These are phyloP conservation scores for Esox lucius DNA, from an alignment of 2,797 vertebrate genomes.

Conservation along the genomic window DNA sequence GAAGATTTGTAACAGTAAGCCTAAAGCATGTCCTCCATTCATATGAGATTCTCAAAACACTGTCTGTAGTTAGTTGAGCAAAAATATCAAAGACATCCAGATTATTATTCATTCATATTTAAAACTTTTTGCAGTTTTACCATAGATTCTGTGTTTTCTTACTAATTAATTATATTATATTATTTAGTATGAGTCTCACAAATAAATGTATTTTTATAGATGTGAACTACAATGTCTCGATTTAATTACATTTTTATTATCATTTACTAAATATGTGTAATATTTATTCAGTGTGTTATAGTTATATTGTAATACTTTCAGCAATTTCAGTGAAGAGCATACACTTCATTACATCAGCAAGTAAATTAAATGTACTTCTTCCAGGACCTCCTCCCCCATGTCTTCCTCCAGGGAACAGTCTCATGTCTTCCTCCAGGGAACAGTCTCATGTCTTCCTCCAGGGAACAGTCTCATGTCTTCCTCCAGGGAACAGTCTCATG, in stretches of 20 bases:
- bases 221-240: background rate
- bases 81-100: no score
- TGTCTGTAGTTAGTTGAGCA: no score
- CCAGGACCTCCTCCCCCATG: no score
- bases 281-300: background rate
- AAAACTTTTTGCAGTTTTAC: no score
- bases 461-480: no score
- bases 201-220: conserved; percentile 44
- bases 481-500: no score
- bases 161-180: background rate
- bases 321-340: background rate
- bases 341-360: background rate
- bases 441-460: no score
- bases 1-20: background rate
- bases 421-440: no score
- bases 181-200: conserved; percentile 5
- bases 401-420: no score
- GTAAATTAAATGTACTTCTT: background rate
- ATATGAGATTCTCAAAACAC: no score
- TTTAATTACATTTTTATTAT: background rate
- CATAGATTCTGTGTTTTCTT: background rate
- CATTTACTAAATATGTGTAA: background rate
- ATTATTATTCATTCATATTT: no score
- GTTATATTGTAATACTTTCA: background rate
- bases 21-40: background rate